A percentile compares a stretch with the other conserved stretches of the same genome.
Evolutionary conservation across 2,797 vertebrate species (phyloP).

Genomic region (Anisognathus igniventris): DNA sequence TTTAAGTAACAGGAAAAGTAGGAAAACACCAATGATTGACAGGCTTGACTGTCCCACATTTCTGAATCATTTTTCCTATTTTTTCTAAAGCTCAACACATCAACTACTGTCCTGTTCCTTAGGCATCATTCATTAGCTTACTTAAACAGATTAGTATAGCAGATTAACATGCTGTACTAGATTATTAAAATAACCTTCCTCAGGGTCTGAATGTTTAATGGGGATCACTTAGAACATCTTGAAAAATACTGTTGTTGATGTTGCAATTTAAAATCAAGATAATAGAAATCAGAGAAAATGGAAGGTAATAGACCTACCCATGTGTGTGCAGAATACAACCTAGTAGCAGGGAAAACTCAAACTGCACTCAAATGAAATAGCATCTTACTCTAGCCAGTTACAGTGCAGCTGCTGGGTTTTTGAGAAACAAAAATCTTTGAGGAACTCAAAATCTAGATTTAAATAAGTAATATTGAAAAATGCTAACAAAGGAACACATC

Average conservation of each 20-base stretch:
- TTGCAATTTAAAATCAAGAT: neutral
- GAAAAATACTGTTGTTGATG: neutral
- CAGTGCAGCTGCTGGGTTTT: neutral
- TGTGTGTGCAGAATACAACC: neutral
- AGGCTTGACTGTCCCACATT: neutral
- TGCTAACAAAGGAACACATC: neutral
- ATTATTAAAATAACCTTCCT: neutral
- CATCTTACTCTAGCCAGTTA: neutral
- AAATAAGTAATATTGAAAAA: neutral
- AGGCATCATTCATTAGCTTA: neutral
- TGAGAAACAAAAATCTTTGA: neutral
- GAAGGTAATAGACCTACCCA: neutral
- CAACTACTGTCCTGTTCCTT: neutral
- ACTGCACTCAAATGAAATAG: neutral
- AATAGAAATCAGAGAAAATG: neutral
- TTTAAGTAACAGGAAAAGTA: neutral
- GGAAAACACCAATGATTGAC: fast-evolving
- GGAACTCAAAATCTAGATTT: neutral
- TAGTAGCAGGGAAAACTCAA: neutral
- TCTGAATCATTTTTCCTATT: neutral
- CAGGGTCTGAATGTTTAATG: neutral
- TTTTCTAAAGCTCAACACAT: neutral
- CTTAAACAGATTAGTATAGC: neutral
- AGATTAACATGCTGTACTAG: neutral
- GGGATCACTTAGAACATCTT: neutral